Conservation (phyloP, 2,888 invertebrate species). For the Germaria angustata region DNA sequence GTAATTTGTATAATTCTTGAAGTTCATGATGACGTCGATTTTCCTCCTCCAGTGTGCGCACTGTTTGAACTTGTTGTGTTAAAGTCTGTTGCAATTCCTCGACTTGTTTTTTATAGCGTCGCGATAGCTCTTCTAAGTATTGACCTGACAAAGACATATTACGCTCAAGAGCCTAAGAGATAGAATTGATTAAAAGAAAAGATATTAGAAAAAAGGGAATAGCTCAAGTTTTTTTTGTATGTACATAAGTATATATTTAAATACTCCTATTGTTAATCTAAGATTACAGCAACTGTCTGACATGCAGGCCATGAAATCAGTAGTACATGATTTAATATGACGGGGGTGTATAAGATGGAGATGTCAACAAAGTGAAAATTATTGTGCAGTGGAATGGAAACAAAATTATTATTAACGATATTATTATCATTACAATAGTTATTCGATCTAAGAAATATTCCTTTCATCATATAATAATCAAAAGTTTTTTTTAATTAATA, state of each 20-base stretch:
- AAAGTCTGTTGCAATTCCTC: conserved; percentile 95
- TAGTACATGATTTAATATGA: neutral
- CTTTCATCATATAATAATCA: too few species aligned
- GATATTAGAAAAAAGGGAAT: conserved; percentile 18
- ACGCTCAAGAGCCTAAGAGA: conserved; percentile 90
- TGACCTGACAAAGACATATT: conserved; percentile 98
- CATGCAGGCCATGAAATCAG: neutral
- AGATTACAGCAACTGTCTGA: neutral
- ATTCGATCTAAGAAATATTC: too few species aligned
- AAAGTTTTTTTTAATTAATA: too few species aligned
- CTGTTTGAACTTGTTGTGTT: conserved; percentile 90
- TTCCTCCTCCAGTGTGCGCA: conserved; percentile 87
- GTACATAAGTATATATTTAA: neutral
- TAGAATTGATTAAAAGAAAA: conserved; percentile 12
- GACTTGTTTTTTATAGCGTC: conserved; percentile 96
- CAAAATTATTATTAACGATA: neutral
- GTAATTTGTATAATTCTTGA: conserved; percentile 90
- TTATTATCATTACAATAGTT: too few species aligned
- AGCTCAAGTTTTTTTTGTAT: neutral
- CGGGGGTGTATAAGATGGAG: conserved; percentile 1
- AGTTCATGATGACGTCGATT: conserved; percentile 85
- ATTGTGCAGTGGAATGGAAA: conserved; percentile 22
- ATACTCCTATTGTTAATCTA: conserved; percentile 2
- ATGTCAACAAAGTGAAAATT: conserved; percentile 4
- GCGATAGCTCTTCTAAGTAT: conserved; percentile 97